Base-by-base conservation (phyloP, 2,888 invertebrate species). In the Apodemia duryi region DNA sequence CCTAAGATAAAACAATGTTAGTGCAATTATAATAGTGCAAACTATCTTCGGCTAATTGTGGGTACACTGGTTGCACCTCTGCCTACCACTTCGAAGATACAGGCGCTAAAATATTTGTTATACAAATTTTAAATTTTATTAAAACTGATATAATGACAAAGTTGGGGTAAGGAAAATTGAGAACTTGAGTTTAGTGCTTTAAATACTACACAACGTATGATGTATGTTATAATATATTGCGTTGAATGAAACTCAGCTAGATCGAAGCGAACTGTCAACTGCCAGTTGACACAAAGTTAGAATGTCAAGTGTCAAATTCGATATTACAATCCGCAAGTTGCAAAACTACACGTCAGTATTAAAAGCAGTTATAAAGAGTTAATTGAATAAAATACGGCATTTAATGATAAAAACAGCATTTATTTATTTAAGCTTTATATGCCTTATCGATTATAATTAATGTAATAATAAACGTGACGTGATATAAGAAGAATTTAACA, bases 271-370 rank as follows among this genome's bases (percentile, higher is more conserved):
- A 11, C 32, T 60, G 32, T 28, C 29, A 32, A 10, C 6, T 63
- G 63, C 65, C 65, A 66, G n/a, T 66, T 61, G 51, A 11, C n/a
- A 61, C 51, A 21, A n/a, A 21, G 6, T 13, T 46, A 5, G 9
- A 41, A 64, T 32, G 52, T 61, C 65, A 41, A 29, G 41, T 62
- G 60, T 61, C 35, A 35, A 61, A 70, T 65, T 64, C 62, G 61
- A 61, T 29, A 62, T 63, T 21, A 21, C 21, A 21, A 21, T 64
- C 64, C 67, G 78, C 87, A 79, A 86, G 80, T 86, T 70, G 68
- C 70, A 78, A 71, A 71, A 71, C 76, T 80, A 85, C 89, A 89
- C 88, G 88, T 89, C 88, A 88, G 86, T 84, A 75, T 76, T 78
- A 77, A 70, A 69, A 46, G 63, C 68, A 68, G 75, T 74, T 75